Evolutionary conservation across 2,113 vertebrate genomes (phyloP).

Genomic region (Colossoma macropomum): DNA sequence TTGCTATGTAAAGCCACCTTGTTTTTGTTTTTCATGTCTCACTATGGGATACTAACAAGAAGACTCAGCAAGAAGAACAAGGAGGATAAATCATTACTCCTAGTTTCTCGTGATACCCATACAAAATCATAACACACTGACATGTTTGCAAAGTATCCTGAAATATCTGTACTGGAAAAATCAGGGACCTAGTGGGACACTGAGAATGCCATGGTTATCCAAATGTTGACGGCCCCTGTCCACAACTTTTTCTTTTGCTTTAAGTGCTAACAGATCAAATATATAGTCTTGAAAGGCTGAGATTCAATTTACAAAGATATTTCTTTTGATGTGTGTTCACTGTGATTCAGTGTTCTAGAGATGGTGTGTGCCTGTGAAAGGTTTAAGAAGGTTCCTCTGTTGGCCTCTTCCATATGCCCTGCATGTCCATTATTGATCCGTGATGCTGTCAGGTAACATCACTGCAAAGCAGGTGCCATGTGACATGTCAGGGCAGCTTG

Average conservation of each 20-base stretch:
- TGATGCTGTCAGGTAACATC: slow-evolving; percentile 79
- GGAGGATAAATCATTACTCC: background rate
- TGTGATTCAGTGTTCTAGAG: background rate
- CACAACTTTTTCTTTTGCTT: too few species aligned
- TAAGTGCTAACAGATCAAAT: too few species aligned
- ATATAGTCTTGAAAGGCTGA: too few species aligned
- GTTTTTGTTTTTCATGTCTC: background rate
- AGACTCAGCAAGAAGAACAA: background rate
- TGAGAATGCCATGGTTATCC: background rate
- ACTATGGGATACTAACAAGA: background rate
- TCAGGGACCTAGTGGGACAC: background rate
- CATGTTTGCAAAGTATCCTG: background rate
- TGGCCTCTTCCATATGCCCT: slow-evolving; percentile 44
- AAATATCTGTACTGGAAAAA: background rate
- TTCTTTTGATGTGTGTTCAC: background rate
- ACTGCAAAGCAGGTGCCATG: slow-evolving; percentile 79
- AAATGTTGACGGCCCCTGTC: background rate
- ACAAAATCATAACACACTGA: background rate
- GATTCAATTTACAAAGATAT: too few species aligned
- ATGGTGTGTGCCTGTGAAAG: background rate
- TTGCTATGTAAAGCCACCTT: slow-evolving; percentile 15
- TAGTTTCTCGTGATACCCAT: background rate
- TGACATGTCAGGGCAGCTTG: slow-evolving; percentile 77
- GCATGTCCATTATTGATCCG: slow-evolving; percentile 69
- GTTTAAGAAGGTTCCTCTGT: background rate